Percentiles rank a stretch among this genome's conserved stretches.
Conservation (phyloP, 2,888 invertebrate genomes). For the Lithodes maja region DNA sequence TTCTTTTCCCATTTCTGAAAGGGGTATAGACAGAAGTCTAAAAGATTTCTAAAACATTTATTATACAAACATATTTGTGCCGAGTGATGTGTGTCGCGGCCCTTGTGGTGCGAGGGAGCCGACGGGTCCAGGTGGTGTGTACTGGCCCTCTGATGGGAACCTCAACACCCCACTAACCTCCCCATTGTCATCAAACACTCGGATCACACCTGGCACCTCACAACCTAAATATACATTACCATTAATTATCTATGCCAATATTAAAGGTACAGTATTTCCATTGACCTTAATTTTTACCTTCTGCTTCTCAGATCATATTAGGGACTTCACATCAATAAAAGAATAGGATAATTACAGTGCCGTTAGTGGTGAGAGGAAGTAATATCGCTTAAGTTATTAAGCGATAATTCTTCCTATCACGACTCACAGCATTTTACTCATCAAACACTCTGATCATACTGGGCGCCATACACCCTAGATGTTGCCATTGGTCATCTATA, state of each 20-base stretch:
- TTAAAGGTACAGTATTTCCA: background rate
- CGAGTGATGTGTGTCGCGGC: slow-evolving; percentile 44
- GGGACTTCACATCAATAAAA: background rate
- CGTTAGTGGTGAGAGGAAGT: too few relatives aligned
- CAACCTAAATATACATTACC: slow-evolving; percentile 25
- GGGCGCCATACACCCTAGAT: too few relatives aligned
- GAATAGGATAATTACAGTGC: background rate
- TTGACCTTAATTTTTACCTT: too few relatives aligned
- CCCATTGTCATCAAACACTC: slow-evolving; percentile 48
- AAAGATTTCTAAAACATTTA: too few relatives aligned
- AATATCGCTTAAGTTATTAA: too few relatives aligned
- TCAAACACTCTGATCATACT: too few relatives aligned
- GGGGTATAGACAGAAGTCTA: too few relatives aligned
- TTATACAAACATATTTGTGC: slow-evolving; percentile 58
- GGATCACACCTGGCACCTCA: slow-evolving; percentile 59
- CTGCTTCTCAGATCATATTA: too few relatives aligned
- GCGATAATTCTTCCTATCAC: too few relatives aligned
- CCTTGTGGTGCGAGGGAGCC: slow-evolving; percentile 48
- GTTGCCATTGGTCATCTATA: too few relatives aligned
- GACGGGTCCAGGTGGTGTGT: slow-evolving; percentile 21
- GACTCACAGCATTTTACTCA: too few relatives aligned
- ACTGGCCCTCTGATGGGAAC: slow-evolving; percentile 48
- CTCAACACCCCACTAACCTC: slow-evolving; percentile 37
- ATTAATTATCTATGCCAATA: background rate
- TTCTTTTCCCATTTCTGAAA: too few relatives aligned